phyloP scores from a whole-genome alignment of 2,797 vertebrate genomes.

The Thripadectes ignobilis region DNA sequence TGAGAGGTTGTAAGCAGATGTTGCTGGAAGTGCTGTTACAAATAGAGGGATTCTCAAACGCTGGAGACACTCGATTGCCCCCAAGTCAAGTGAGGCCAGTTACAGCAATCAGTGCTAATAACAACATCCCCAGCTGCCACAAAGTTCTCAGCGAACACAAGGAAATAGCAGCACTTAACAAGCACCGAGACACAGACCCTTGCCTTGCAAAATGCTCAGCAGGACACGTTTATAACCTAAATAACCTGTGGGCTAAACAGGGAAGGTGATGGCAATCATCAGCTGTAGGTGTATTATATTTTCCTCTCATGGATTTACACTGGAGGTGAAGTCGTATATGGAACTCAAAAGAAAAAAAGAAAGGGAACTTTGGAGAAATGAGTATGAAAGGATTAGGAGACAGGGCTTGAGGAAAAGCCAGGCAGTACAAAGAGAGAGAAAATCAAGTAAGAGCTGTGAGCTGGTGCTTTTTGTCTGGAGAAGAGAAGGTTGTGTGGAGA shows the following conservation, averaged over 20 bases:
- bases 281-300: background rate
- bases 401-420: background rate
- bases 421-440: background rate
- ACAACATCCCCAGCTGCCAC: background rate
- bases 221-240: background rate
- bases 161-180: background rate
- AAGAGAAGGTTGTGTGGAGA: background rate
- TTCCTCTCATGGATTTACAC: background rate
- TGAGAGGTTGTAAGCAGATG: background rate
- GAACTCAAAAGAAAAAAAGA: background rate
- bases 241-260: background rate
- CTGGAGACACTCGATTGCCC: background rate
- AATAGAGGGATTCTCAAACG: background rate
- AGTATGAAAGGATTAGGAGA: background rate
- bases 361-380: background rate
- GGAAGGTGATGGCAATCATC: background rate
- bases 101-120: background rate
- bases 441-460: background rate
- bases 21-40: background rate
- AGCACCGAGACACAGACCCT: background rate
- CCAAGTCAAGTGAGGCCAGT: background rate
- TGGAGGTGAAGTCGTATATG: background rate
- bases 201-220: background rate
- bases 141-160: background rate
- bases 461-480: background rate